A percentile compares a stretch with the other conserved stretches of the same genome.
These are phyloP conservation scores for Tarsius wallacei DNA, from an alignment of 2,797 vertebrate species.

Conservation along the genomic window DNA sequence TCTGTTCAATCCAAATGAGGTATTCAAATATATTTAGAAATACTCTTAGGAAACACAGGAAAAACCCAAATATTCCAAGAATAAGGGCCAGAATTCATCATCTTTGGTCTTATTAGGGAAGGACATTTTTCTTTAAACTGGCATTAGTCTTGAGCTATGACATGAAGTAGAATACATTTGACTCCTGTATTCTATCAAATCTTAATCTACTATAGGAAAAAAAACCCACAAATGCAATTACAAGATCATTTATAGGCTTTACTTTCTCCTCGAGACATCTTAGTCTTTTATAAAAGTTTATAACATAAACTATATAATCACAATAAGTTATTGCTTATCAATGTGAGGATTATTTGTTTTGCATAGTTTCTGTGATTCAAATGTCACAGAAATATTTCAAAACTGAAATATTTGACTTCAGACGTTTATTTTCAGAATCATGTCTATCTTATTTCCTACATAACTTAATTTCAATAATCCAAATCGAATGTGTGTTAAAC, in stretches of 20 bases:
- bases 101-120: background rate
- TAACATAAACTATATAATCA: background rate
- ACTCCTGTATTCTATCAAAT: background rate
- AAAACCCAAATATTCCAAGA: conserved; percentile 32
- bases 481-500: background rate
- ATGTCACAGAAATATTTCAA: background rate
- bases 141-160: background rate
- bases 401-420: conserved; percentile 18
- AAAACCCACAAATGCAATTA: background rate
- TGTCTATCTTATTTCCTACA: background rate
- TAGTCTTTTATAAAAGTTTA: background rate
- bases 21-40: conserved; percentile 16
- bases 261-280: background rate
- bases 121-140: background rate
- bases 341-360: conserved; percentile 25
- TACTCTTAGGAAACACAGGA: background rate
- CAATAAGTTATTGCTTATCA: background rate
- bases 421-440: conserved; percentile 28
- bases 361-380: background rate
- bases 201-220: background rate
- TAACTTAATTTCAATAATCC: conserved; percentile 1
- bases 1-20: background rate
- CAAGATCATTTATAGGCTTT: background rate
- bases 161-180: background rate
- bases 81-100: background rate